Percentiles rank a stretch among this genome's conserved stretches.
These are phyloP conservation scores for Rhinoptilus africanus DNA, from an alignment of 2,113 vertebrate species.

Conservation along the genomic window DNA sequence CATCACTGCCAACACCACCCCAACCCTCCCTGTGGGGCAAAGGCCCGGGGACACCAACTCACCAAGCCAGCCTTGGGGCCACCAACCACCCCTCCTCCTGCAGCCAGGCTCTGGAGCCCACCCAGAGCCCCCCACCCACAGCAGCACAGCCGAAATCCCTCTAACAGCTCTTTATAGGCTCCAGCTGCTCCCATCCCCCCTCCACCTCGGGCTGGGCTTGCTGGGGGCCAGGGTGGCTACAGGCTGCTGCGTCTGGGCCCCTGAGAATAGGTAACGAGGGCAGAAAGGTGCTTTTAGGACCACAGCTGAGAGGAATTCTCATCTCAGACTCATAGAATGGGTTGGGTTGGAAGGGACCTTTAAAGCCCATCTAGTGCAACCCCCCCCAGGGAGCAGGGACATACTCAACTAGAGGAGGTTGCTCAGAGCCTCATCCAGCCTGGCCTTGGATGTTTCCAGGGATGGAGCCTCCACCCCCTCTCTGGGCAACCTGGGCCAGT, in stretches of 20 bases:
- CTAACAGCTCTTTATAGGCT: neutral
- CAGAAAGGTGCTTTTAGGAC: neutral
- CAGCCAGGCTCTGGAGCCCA: neutral
- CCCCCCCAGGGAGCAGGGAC: too few relatives aligned
- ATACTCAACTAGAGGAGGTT: too few relatives aligned
- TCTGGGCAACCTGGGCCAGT: too few relatives aligned
- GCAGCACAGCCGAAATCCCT: neutral
- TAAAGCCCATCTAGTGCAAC: too few relatives aligned
- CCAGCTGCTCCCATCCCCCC: neutral
- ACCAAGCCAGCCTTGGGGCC: accelerated
- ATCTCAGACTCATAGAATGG: too few relatives aligned
- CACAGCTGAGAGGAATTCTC: neutral
- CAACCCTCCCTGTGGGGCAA: neutral
- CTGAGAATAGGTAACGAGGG: neutral
- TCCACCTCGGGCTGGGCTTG: accelerated
- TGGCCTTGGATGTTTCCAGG: too few relatives aligned
- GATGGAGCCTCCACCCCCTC: too few relatives aligned
- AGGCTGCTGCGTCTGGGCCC: accelerated
- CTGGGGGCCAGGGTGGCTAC: neutral
- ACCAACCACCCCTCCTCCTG: accelerated
- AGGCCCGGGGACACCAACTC: neutral
- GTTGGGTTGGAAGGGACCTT: too few relatives aligned
- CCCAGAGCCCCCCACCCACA: neutral
- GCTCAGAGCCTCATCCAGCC: too few relatives aligned
- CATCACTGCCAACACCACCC: neutral